Base-by-base conservation (phyloP, 2,888 invertebrate species). In the Drosophila recens region DNA sequence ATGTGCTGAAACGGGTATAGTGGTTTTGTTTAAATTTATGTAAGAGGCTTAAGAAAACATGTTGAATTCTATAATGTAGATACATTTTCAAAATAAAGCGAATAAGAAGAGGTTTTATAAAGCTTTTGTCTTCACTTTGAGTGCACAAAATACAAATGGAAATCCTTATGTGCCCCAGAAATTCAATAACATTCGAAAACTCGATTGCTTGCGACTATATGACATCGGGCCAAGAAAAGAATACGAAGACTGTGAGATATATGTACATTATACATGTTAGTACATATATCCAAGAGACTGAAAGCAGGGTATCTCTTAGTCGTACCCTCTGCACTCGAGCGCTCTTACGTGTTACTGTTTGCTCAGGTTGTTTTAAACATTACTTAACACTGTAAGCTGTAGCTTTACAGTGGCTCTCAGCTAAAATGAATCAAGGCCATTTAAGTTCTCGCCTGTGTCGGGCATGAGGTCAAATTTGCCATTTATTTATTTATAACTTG, bases 401-500 rank as follows among this genome's bases (percentile, higher is more conserved):
- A 33, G 15, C 33, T 56, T 51, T 51, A 51, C 49, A 51, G 49
- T 36, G 51, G 34, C 2, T 10, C 36, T 23, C 11, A 45, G n/a
- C 45, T 45, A 0, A 57, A 27, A 57, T 11, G 45, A 57, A 27
- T 20, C 45, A 23, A 36, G 34, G 42, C 15, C 53, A 42, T 15
- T 54, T 13, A 42, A 30, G 27, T 42, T 30, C 40, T 30, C 15
- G n/a, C 23, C 6, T 49, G 38, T 38, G n/a, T 15, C 3, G 6
- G 30, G 30, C 13, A 17, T 30, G 27, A 42, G 15, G 43, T 36
- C 33, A 34, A 33, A 56, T 4, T 34, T 45, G 33, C 4, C 33
- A 20, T 54, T 30, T 54, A n/a, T 56, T 56, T 43, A 56, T 43
- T 56, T 43, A 43, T 30, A 56, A 45, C 34, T 56, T 34, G 43